Conservation (phyloP, 2,888 invertebrate species). For the Liopterus haemorrhoidalis region DNA sequence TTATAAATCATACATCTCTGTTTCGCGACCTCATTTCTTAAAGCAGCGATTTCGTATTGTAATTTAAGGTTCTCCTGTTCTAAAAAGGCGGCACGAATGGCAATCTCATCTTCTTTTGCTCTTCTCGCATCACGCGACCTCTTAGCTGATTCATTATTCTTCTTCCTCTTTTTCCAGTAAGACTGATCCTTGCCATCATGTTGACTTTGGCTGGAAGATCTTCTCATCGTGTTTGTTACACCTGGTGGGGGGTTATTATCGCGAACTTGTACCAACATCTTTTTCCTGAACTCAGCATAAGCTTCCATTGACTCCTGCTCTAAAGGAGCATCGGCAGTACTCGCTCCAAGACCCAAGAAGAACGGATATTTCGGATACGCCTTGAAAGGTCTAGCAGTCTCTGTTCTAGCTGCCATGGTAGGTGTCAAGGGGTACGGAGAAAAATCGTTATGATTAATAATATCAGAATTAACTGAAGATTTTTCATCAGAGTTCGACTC, state of each 20-base stretch:
- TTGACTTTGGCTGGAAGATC: slow-evolving; percentile 44
- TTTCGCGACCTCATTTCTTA: slow-evolving; percentile 58
- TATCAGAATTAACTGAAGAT: no score
- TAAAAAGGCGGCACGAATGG: slow-evolving; percentile 78
- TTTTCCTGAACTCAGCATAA: no score
- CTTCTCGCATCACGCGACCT: slow-evolving; percentile 84
- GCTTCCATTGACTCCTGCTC: no score
- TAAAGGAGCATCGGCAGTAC: no score
- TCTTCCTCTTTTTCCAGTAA: slow-evolving; percentile 80
- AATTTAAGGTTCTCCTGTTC: slow-evolving; percentile 83
- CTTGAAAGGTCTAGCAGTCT: no score
- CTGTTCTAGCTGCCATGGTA: no score
- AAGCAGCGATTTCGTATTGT: slow-evolving; percentile 60
- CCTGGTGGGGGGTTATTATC: slow-evolving; percentile 48
- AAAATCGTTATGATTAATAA: no score
- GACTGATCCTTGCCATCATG: slow-evolving; percentile 61
- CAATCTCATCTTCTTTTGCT: slow-evolving; percentile 87
- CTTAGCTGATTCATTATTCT: slow-evolving; percentile 94
- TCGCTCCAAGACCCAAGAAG: no score
- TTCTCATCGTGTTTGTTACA: slow-evolving; percentile 65
- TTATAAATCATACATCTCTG: slow-evolving; percentile 38
- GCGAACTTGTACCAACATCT: no score
- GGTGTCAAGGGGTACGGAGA: no score
- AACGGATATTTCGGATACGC: no score
- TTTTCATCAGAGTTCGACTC: no score